Evolutionary conservation across 2,888 invertebrate genomes (phyloP), one percentile per base, ranked within the genome.

Genomic region (Mimas tiliae): DNA sequence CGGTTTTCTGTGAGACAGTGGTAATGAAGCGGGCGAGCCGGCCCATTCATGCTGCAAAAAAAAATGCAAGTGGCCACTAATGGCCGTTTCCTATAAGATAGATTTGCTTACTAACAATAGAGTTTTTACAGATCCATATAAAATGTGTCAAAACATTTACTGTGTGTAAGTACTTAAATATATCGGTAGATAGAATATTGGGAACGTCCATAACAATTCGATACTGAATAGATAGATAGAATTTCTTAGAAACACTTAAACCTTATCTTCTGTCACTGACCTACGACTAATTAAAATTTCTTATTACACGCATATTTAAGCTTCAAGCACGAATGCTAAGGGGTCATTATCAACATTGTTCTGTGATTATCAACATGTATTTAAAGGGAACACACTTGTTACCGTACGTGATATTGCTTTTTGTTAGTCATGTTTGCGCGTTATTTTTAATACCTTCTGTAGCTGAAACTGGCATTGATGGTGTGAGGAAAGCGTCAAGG

Each of bases 401-500:
- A 42, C 11, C 42, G 16, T 12, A n/a, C 19, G 12, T 42, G 0
- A 6, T 58, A 19, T 42, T 38, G 19, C 0, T 16, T 16, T 58
- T 42, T 12, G 42, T 42, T 16, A 42, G 19, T 42, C 9, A 21
- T 58, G 38, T 58, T 42, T 19, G 2, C 19, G 58, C 38, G 4
- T 19, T 19, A 12, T 58, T 58, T 58, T 58, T 58, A 58, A 58
- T 16, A 42, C 58, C 42, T 11, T 42, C 58, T 3, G 58, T 7
- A 11, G 72, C 79, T 14, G 84, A 84, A 16, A 84, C 81, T 1
- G 88, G 87, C 0, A 67, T 89, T 45, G 83, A 78, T 65, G 86
- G 80, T 21, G 88, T 93, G 1, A 87, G 80, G 50, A 93, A 93
- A 74, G 86, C 92, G 12, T 85, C 90, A 0, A 79, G 92, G 83